Conservation (phyloP, 2,797 vertebrate species). For the Chelonia mydas region DNA sequence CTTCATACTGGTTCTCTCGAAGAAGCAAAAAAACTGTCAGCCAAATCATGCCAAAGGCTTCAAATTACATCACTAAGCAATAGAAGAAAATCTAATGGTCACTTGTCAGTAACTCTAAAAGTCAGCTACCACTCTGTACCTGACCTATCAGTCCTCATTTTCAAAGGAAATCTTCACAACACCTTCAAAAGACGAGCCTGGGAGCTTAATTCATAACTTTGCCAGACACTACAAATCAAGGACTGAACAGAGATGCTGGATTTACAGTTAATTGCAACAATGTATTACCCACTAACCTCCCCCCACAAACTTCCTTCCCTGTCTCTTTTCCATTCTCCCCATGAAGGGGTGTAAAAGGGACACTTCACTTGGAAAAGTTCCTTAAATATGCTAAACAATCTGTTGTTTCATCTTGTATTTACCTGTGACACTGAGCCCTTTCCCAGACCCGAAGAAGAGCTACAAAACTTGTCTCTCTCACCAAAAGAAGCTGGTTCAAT, state of each 20-base stretch:
- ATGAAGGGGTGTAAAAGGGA: not conserved
- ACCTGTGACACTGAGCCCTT: not conserved
- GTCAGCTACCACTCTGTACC: not conserved
- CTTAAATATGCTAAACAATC: not conserved
- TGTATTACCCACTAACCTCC: not conserved
- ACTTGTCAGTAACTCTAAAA: not conserved
- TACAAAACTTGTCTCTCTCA: not conserved
- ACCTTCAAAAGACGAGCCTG: not conserved
- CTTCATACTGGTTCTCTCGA: not conserved
- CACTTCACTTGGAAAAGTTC: no score
- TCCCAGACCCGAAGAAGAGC: not conserved
- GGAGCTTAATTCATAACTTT: not conserved
- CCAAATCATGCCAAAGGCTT: not conserved
- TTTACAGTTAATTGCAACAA: not conserved
- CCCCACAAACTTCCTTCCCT: not conserved
- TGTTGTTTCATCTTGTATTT: not conserved
- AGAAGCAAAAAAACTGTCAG: not conserved
- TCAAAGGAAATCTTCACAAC: not conserved
- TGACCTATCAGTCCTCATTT: not conserved
- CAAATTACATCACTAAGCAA: not conserved
- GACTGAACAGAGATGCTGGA: not conserved
- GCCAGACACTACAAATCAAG: not conserved
- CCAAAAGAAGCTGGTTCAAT: not conserved
- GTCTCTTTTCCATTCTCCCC: not conserved
- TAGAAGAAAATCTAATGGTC: not conserved